Evolutionary conservation across 2,113 vertebrate genomes (phyloP).

Genomic region (human (Homo sapiens)): DNA sequence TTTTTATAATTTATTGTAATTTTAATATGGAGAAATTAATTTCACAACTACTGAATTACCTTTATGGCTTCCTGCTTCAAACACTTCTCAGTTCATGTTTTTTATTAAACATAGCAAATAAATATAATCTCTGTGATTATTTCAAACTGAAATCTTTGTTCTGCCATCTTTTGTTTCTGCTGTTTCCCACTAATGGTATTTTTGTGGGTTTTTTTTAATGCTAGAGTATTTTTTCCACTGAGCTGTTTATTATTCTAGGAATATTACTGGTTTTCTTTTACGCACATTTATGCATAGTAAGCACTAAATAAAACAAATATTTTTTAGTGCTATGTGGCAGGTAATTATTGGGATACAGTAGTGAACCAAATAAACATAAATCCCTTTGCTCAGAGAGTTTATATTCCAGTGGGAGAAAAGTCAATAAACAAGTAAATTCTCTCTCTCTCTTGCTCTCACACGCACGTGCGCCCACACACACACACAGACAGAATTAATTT

Average conservation of each 20-base stretch:
- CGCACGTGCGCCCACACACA: rapidly evolving
- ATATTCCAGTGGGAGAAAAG: neutral
- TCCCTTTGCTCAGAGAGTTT: neutral
- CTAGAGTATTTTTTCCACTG: neutral
- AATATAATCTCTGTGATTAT: neutral
- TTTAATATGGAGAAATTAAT: neutral
- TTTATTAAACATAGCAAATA: neutral
- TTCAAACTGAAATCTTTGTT: neutral
- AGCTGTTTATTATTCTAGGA: neutral
- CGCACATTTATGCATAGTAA: neutral
- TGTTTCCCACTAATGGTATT: neutral
- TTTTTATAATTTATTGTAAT: neutral
- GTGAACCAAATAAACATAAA: neutral
- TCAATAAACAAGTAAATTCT: neutral
- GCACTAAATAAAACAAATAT: neutral
- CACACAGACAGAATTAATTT: neutral
- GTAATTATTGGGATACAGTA: neutral
- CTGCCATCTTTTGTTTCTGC: neutral
- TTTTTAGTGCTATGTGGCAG: neutral
- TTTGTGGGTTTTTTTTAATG: neutral
- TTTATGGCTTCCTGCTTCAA: neutral
- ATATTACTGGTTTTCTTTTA: neutral
- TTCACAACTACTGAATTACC: neutral
- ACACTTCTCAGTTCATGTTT: neutral
- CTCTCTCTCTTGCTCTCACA: too few species aligned